phyloP scores from a whole-genome alignment of 2,888 invertebrate genomes.

The Sthenelais limicola region DNA sequence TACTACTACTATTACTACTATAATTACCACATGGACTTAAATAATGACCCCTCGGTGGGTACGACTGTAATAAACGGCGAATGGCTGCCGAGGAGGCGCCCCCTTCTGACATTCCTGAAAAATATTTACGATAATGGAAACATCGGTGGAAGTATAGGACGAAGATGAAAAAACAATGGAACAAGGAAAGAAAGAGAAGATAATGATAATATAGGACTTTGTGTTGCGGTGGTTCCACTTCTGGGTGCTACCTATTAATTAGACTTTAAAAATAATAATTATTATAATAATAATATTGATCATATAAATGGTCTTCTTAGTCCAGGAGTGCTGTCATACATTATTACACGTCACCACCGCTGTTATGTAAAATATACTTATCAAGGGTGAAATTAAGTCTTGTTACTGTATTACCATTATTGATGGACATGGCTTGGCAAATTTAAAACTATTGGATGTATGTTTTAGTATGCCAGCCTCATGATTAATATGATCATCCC shows the following conservation, averaged over 20 bases:
- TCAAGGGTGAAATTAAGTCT: constrained; percentile 9
- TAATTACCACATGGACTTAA: no score
- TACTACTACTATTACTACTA: no score
- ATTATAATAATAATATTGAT: neutral
- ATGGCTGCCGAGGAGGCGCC: constrained; percentile 3
- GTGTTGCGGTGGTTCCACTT: constrained; percentile 35
- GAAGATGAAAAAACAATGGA: no score
- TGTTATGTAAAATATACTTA: constrained; percentile 10
- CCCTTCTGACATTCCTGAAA: constrained; percentile 35
- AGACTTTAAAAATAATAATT: neutral
- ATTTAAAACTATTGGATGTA: constrained; percentile 13
- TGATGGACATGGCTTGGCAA: constrained; percentile 5
- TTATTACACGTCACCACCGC: constrained; percentile 19
- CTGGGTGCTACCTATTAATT: constrained; percentile 33
- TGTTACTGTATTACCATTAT: constrained; percentile 4
- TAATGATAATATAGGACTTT: neutral
- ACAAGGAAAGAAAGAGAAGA: no score
- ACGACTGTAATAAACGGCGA: no score
- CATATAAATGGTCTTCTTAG: neutral
- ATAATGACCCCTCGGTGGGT: no score
- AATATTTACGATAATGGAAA: no score
- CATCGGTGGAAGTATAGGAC: no score
- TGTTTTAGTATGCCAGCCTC: constrained; percentile 24
- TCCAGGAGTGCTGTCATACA: constrained; percentile 17
- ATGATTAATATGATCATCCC: no score